Evolutionary conservation across 2,113 vertebrate genomes (phyloP), one percentile per base, ranked within the genome.

Genomic region (Terrapene triunguis): DNA sequence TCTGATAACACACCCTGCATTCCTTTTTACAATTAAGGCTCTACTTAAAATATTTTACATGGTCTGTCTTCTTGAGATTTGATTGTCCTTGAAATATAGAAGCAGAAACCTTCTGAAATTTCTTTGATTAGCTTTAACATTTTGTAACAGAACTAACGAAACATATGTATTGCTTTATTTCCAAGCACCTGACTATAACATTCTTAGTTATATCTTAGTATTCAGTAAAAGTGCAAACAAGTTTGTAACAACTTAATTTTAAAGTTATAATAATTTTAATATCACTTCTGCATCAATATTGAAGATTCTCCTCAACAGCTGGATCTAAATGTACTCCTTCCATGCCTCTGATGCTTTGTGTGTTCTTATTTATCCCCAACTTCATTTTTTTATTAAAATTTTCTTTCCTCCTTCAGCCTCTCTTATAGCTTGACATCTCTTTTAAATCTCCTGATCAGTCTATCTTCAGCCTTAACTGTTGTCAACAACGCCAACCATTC

Each of bases 311-410:
- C 65, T 35, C 65, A 17, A 38, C 35, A 69, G 6, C 21, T 88
- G 0, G 0, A 85, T 94, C 88, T 82, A 88, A 79, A 96, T 92
- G 35, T 85, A 35, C 4, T 1, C 0, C 80, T 95, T 44, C 80
- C 65, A 38, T 95, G 38, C 94, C 59, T 90, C 89, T 90, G 78
- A 85, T 84, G 59, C 42, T 89, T 82, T 24, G 47, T 69, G 86
- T 82, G 62, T 69, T 32, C 91, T n/a, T 6, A 87, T 94, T 86
- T 95, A 69, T 62, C 59, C 82, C 54, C 79, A 87, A 24, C 22
- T 13, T 35, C 94, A 25, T 95, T 85, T 48, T 48, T 24, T 90
- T 72, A 65, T 29, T n/a, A 29, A 5, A 0, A 3, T 2, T 78
- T 35, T 32, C 59, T 50, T 74, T 22, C 35, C 17, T 80, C 35